A percentile compares a stretch with the other conserved stretches of the same genome.
Conservation (phyloP, 2,113 vertebrate species). For the Python bivittatus region DNA sequence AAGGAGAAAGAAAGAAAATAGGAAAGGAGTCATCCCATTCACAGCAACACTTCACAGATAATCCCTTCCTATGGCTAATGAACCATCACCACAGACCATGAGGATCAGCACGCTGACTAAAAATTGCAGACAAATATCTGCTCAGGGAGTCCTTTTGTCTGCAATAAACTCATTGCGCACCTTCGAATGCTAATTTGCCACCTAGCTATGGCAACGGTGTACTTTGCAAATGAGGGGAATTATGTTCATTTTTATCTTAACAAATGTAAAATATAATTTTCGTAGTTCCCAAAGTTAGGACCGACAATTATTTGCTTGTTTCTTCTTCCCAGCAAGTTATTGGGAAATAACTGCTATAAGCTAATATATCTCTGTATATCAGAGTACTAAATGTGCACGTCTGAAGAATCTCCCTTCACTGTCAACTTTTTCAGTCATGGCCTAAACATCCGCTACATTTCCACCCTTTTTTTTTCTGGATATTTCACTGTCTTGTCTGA, state of each 20-base stretch:
- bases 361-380: neutral
- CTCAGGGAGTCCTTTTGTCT: neutral
- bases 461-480: neutral
- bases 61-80: too few species aligned
- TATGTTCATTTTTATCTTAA: neutral
- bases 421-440: neutral
- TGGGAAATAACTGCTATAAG: neutral
- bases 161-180: neutral
- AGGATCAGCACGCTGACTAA: neutral
- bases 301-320: too few species aligned
- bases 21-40: too few species aligned
- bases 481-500: neutral
- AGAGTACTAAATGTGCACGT: neutral
- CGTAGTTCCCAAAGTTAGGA: too few species aligned
- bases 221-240: neutral
- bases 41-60: too few species aligned
- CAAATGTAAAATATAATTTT: too few species aligned
- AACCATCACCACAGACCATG: neutral
- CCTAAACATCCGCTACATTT: neutral
- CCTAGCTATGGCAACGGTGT: neutral
- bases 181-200: neutral
- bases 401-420: neutral
- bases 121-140: too few species aligned
- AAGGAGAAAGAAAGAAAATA: too few species aligned
- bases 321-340: too few species aligned